phyloP scores from a whole-genome alignment of 1,140 invertebrate genomes.

The Zaprionus vittiger region DNA sequence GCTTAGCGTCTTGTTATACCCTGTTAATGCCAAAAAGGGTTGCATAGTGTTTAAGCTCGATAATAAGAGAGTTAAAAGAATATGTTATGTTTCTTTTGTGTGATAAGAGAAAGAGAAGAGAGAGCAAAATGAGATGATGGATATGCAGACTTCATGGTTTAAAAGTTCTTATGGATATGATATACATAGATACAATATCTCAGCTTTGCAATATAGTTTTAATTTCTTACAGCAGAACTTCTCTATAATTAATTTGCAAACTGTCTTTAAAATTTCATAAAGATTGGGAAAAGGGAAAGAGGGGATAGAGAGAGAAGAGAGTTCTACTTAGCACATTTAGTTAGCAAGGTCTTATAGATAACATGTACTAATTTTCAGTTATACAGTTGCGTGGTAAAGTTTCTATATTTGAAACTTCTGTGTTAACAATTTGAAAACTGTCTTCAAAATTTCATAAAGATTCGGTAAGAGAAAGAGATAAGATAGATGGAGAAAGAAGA shows the following conservation, averaged over 20 bases:
- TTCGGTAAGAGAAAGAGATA: too few relatives aligned
- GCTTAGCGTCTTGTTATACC: conserved; percentile 1
- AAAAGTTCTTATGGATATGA: too few relatives aligned
- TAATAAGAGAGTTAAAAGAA: too few relatives aligned
- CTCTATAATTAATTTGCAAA: background rate
- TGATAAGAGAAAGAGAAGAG: too few relatives aligned
- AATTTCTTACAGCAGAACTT: background rate
- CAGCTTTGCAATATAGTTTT: background rate
- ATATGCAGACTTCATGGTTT: too few relatives aligned
- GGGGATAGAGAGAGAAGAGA: too few relatives aligned
- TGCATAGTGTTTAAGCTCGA: too few relatives aligned
- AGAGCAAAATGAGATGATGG: too few relatives aligned
- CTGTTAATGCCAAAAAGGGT: conserved; percentile 1
- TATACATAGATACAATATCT: too few relatives aligned
- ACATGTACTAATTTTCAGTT: background rate
- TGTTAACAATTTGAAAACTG: background rate
- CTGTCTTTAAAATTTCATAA: background rate
- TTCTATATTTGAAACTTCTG: background rate
- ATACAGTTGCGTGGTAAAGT: background rate
- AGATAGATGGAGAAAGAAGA: too few relatives aligned
- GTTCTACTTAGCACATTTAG: background rate
- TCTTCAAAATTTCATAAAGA: background rate
- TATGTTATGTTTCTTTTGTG: too few relatives aligned
- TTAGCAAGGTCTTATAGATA: background rate
- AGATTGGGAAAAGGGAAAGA: background rate